These are phyloP conservation scores for Colinus virginianus DNA, from an alignment of 2,113 vertebrate genomes.

Conservation along the genomic window DNA sequence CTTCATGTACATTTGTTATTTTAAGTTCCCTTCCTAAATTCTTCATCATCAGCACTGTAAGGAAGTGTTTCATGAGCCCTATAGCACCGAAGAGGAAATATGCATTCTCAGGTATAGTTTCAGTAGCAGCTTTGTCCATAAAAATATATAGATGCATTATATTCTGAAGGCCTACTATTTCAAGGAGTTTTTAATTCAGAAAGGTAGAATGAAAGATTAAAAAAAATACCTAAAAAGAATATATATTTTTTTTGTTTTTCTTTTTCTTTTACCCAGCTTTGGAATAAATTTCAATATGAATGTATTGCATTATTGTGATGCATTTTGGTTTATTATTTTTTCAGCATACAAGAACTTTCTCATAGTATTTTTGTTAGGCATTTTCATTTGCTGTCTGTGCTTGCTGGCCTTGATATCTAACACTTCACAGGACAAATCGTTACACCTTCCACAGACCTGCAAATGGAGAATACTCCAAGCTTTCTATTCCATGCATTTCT, in stretches of 20 bases:
- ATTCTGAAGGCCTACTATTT: background rate
- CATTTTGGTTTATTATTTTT: background rate
- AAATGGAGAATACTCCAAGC: conserved; percentile 5
- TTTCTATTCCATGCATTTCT: conserved; percentile 37
- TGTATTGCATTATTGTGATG: background rate
- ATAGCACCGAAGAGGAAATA: background rate
- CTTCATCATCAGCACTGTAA: background rate
- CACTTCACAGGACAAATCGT: conserved; percentile 51
- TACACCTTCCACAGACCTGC: conserved; percentile 35
- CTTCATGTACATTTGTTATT: background rate
- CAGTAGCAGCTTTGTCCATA: background rate
- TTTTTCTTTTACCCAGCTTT: background rate
- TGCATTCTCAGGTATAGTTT: background rate
- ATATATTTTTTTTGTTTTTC: background rate
- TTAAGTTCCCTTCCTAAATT: background rate
- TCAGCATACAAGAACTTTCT: background rate
- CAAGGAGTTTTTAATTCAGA: background rate
- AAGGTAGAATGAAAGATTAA: background rate
- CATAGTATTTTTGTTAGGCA: conserved; percentile 4
- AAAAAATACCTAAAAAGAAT: background rate
- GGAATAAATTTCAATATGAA: background rate
- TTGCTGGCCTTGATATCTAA: conserved; percentile 41
- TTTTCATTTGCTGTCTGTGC: conserved; percentile 56
- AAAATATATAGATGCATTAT: background rate
- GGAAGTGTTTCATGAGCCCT: background rate